Conservation (phyloP, 1,140 invertebrate species). For the Mactra quadrangularis region DNA sequence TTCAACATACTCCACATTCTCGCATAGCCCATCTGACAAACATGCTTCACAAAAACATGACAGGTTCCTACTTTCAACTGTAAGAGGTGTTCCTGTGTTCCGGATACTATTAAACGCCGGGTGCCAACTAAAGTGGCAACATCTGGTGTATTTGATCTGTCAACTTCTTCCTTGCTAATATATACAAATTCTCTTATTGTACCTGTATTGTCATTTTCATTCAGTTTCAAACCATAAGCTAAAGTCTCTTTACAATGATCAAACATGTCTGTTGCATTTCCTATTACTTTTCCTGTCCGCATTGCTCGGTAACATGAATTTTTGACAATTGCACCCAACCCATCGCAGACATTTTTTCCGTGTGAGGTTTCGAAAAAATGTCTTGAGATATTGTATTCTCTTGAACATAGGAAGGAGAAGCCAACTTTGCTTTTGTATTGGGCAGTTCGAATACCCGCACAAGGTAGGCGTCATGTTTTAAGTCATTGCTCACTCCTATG, state of each 20-base stretch:
- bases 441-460: slow-evolving; percentile 16
- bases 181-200: slow-evolving; percentile 41
- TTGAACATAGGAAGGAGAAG: background rate
- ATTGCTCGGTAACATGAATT: slow-evolving; percentile 61
- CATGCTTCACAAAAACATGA: slow-evolving; percentile 41
- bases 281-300: slow-evolving; percentile 52
- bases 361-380: slow-evolving; percentile 68
- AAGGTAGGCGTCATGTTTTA: slow-evolving; percentile 10
- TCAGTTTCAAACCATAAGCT: background rate
- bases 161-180: slow-evolving; percentile 15
- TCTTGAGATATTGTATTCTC: slow-evolving; percentile 33
- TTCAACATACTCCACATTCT: too few relatives aligned
- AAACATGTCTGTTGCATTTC: slow-evolving; percentile 58
- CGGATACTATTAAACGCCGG: background rate
- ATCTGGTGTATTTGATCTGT: slow-evolving; percentile 14
- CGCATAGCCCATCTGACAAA: too few relatives aligned
- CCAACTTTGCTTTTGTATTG: slow-evolving; percentile 15
- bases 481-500: slow-evolving; percentile 15
- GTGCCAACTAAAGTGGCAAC: background rate
- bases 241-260: slow-evolving; percentile 41
- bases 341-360: slow-evolving; percentile 67
- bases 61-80: slow-evolving; percentile 47
- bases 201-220: slow-evolving; percentile 30
- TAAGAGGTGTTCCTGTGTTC: slow-evolving; percentile 28
- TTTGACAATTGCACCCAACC: slow-evolving; percentile 63